Evolutionary conservation across 2,113 vertebrate species (phyloP).

Genomic region (Dromaius novaehollandiae): DNA sequence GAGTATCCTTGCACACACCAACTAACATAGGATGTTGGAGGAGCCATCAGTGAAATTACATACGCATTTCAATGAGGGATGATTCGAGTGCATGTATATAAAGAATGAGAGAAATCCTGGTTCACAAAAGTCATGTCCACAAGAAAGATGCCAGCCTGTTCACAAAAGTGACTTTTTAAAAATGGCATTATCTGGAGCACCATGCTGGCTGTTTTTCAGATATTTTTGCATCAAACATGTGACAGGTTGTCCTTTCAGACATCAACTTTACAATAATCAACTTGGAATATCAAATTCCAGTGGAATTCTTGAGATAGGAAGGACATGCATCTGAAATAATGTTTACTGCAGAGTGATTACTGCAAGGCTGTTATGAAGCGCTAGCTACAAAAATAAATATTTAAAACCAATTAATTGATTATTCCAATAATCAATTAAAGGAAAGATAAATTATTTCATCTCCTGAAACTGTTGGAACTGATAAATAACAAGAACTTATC

Average conservation of each 20-base stretch:
- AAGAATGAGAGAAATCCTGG: neutral
- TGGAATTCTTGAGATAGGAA: neutral
- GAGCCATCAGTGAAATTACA: neutral
- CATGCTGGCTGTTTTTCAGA: fast-evolving
- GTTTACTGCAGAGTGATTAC: neutral
- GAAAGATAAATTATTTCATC: neutral
- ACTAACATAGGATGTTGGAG: neutral
- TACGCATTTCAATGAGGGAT: neutral
- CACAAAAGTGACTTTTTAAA: neutral
- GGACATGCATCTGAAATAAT: neutral
- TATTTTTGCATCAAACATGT: neutral
- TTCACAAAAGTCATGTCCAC: neutral
- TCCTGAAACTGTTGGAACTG: neutral
- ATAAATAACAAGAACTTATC: neutral
- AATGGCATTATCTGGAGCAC: neutral
- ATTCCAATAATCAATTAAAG: neutral
- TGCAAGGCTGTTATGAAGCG: neutral
- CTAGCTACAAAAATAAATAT: neutral
- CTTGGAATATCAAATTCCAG: neutral
- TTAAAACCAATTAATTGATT: neutral
- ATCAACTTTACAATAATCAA: neutral
- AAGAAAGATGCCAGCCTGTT: neutral
- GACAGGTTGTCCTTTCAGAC: neutral
- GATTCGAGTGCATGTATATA: neutral
- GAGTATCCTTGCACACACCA: neutral